These are phyloP conservation scores for Agrochola lychnidis DNA, from an alignment of 2,888 invertebrate species.

Conservation along the genomic window DNA sequence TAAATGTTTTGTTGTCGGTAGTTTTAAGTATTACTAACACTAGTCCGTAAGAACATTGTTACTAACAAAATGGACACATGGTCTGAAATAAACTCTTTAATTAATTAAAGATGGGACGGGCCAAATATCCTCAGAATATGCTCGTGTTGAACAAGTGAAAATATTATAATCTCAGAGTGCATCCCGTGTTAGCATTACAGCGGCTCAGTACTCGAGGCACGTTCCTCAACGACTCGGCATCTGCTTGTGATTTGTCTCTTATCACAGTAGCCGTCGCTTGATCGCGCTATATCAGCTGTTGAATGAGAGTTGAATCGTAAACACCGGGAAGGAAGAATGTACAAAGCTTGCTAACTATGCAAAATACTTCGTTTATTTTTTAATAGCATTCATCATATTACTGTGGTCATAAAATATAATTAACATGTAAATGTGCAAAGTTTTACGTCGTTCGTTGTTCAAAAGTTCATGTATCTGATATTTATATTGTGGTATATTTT, in stretches of 20 bases:
- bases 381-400: background rate
- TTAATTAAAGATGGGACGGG: too few relatives aligned
- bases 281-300: slow-evolving; percentile 68
- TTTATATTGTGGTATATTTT: slow-evolving; percentile 1
- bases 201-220: slow-evolving; percentile 70
- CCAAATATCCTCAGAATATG: background rate
- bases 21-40: too few relatives aligned
- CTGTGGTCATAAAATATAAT: slow-evolving; percentile 14
- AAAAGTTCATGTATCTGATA: slow-evolving; percentile 6
- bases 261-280: slow-evolving; percentile 67
- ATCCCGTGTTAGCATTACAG: slow-evolving; percentile 61
- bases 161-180: slow-evolving; percentile 35
- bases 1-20: too few relatives aligned
- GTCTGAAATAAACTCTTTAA: too few relatives aligned
- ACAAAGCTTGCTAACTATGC: background rate
- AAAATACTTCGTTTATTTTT: background rate
- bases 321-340: slow-evolving; percentile 33
- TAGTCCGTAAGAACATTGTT: too few relatives aligned
- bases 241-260: slow-evolving; percentile 70
- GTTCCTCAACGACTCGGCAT: slow-evolving; percentile 65
- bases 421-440: slow-evolving; percentile 3
- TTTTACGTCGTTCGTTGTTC: background rate
- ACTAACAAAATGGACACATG: too few relatives aligned
- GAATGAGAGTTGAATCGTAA: slow-evolving; percentile 74
- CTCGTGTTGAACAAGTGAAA: slow-evolving; percentile 23